These are phyloP conservation scores for Lathronympha strigana DNA, from an alignment of 2,888 invertebrate species.

Conservation along the genomic window DNA sequence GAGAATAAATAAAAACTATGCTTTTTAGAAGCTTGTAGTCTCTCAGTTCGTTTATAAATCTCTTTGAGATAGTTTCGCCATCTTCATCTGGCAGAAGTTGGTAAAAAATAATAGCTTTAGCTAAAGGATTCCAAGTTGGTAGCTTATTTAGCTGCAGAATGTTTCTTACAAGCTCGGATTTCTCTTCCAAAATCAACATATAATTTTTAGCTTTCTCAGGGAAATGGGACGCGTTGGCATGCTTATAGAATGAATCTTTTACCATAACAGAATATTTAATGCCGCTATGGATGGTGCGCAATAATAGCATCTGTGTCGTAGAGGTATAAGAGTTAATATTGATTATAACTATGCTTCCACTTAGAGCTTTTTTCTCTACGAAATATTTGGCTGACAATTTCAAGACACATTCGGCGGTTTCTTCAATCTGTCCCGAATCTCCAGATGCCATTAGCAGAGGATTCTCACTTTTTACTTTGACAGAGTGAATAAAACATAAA, in stretches of 20 bases:
- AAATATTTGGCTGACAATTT: constrained; percentile 81
- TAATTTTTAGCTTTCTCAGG: constrained; percentile 83
- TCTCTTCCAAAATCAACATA: constrained; percentile 80
- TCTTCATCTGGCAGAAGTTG: constrained; percentile 62
- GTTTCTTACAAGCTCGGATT: constrained; percentile 73
- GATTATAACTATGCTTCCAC: constrained; percentile 80
- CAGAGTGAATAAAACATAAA: constrained; percentile 54
- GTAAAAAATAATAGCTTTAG: constrained; percentile 77
- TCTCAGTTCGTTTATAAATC: constrained; percentile 73
- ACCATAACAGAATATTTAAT: constrained; percentile 80
- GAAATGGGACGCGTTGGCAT: constrained; percentile 81
- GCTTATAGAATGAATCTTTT: constrained; percentile 77
- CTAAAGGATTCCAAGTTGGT: constrained; percentile 81
- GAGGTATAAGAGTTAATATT: constrained; percentile 77
- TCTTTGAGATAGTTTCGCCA: constrained; percentile 60
- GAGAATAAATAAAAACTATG: constrained; percentile 71
- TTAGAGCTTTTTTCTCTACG: constrained; percentile 77
- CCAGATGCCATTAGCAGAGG: constrained; percentile 67
- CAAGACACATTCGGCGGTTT: constrained; percentile 79
- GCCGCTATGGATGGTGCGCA: constrained; percentile 75
- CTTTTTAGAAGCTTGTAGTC: constrained; percentile 69
- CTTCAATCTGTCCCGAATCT: constrained; percentile 68
- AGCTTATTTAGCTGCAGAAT: constrained; percentile 76
- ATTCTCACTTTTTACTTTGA: constrained; percentile 61
- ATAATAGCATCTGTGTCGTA: constrained; percentile 68